These are phyloP conservation scores for Melanostoma scalare DNA, from an alignment of 2,888 invertebrate species.

Conservation along the genomic window DNA sequence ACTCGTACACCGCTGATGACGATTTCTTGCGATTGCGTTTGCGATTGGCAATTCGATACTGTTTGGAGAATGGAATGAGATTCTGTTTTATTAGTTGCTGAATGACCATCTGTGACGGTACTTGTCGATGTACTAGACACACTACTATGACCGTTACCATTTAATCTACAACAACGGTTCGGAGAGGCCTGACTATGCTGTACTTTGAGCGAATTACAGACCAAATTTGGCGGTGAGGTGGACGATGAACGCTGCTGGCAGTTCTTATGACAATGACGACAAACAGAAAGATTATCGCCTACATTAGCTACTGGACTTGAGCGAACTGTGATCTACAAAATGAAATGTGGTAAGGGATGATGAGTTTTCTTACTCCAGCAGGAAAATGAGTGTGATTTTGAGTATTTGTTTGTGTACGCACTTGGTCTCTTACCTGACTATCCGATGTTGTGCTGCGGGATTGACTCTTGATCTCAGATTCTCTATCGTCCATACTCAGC, in stretches of 20 bases:
- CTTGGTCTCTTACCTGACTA: conserved; percentile 85
- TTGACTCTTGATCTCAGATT: conserved; percentile 85
- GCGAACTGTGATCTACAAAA: conserved; percentile 87
- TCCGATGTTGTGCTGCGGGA: conserved; percentile 90
- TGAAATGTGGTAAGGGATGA: conserved; percentile 37
- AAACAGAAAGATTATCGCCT: conserved; percentile 88
- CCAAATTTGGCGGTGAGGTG: conserved; percentile 75
- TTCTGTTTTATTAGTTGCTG: conserved; percentile 29
- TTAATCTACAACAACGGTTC: conserved; percentile 81
- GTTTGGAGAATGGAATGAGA: conserved; percentile 20
- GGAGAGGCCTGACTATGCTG: conserved; percentile 82
- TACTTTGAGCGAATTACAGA: conserved; percentile 81
- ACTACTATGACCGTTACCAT: conserved; percentile 76
- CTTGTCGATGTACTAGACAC: conserved; percentile 80
- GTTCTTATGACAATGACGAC: conserved; percentile 90
- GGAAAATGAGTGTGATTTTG: conserved; percentile 33
- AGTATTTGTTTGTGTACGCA: conserved; percentile 17
- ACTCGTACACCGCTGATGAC: conserved; percentile 78
- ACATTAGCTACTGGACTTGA: conserved; percentile 87
- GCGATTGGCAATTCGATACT: conserved; percentile 60
- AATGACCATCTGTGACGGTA: conserved; percentile 78
- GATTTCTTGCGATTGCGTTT: conserved; percentile 65
- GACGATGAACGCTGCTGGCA: conserved; percentile 82
- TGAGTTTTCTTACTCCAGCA: conserved; percentile 19
- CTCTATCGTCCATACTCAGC: conserved; percentile 82